Evolutionary conservation across 2,888 invertebrate genomes (phyloP).

Genomic region (Diplazon laetatorius): DNA sequence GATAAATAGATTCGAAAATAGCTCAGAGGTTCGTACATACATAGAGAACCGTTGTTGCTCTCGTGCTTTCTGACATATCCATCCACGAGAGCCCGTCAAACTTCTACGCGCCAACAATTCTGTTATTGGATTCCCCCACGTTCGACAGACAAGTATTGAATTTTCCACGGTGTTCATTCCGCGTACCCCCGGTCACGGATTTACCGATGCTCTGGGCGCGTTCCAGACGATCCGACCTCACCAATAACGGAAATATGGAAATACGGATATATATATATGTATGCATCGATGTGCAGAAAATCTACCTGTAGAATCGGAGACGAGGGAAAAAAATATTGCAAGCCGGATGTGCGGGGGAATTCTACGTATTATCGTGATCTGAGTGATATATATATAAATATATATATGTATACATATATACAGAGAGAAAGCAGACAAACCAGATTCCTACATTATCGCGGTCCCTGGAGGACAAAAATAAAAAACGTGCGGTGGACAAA

Average conservation of each 20-base stretch:
- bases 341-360: not conserved
- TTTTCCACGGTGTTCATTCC: not conserved
- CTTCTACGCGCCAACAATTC: constrained; percentile 4
- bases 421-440: not conserved
- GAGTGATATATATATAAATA: not conserved
- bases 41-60: constrained; percentile 15
- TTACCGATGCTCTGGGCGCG: constrained; percentile 1
- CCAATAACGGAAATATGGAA: constrained; percentile 11
- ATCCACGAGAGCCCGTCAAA: not conserved
- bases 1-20: constrained; percentile 34
- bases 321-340: too few species aligned
- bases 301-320: not conserved
- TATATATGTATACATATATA: not conserved
- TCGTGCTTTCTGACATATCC: not conserved
- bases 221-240: not conserved
- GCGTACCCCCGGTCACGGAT: constrained; percentile 5
- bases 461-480: not conserved
- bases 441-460: constrained; percentile 13
- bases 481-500: too few species aligned
- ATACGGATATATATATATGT: not conserved
- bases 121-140: constrained; percentile 26
- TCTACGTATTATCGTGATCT: too few species aligned
- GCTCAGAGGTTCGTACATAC: not conserved
- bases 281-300: not conserved
- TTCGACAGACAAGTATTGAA: constrained; percentile 32